Evolutionary conservation across 53 echinoderm and acorn worm genomes (phyloP).

Genomic region (Echinarachnius parma): DNA sequence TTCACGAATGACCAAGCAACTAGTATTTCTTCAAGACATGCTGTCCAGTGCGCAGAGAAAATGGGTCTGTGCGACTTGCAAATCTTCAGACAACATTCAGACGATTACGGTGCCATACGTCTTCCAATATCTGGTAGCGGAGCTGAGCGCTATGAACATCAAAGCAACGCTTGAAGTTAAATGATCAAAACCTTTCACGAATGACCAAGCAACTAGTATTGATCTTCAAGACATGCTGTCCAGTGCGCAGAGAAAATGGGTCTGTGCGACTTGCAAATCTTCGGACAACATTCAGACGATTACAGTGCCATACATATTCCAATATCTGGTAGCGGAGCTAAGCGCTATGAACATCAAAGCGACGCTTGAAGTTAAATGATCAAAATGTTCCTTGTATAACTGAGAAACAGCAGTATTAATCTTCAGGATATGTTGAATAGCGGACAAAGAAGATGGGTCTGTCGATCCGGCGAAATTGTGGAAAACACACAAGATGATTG

Average conservation of each 20-base stretch:
- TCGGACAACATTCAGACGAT: conserved; percentile 65
- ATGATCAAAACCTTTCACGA: too few species aligned
- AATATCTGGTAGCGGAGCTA: conserved; percentile 83
- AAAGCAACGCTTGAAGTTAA: conserved; percentile 80
- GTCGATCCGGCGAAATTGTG: neutral
- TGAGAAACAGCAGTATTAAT: neutral
- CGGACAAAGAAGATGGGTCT: neutral
- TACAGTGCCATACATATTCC: conserved; percentile 87
- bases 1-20: too few species aligned
- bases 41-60: conserved; percentile 54
- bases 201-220: too few species aligned
- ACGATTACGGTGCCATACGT: conserved; percentile 83
- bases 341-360: conserved; percentile 94
- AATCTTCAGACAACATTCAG: conserved; percentile 63
- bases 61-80: conserved; percentile 81
- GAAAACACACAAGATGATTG: conserved; percentile 38
- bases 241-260: conserved; percentile 67
- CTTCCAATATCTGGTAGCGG: conserved; percentile 87
- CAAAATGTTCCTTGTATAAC: neutral
- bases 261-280: conserved; percentile 72
- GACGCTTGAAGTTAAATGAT: conserved; percentile 73
- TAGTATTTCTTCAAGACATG: conserved; percentile 54
- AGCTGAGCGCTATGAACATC: conserved; percentile 91
- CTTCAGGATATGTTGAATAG: neutral
- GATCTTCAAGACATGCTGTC: conserved; percentile 54